These are phyloP conservation scores for Beaufortia kweichowensis DNA, from an alignment of 2,113 vertebrate species.

Conservation along the genomic window DNA sequence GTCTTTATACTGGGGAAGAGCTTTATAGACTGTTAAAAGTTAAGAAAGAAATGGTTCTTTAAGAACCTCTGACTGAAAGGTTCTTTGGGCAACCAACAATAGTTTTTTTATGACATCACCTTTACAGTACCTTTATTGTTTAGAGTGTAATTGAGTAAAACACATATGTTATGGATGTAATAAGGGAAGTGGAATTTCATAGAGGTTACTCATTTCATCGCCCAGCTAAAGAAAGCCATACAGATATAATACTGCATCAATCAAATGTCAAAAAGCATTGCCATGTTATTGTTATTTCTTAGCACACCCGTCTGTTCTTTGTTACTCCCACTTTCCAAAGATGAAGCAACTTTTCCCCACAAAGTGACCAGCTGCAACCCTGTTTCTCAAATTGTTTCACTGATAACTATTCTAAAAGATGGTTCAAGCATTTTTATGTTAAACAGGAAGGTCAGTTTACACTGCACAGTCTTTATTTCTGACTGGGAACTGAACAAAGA, in stretches of 20 bases:
- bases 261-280: not conserved
- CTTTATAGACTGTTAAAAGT: too few species aligned
- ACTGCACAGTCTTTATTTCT: not conserved
- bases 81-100: too few species aligned
- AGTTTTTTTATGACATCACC: too few species aligned
- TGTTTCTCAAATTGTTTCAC: not conserved
- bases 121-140: too few species aligned
- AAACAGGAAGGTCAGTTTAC: not conserved
- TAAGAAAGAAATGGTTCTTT: too few species aligned
- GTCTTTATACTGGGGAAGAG: too few species aligned
- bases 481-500: not conserved
- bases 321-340: not conserved
- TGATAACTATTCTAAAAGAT: not conserved
- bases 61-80: too few species aligned
- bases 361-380: not conserved
- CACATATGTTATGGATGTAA: slow-evolving; percentile 2
- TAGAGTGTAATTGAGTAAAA: too few species aligned
- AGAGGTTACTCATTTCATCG: slow-evolving; percentile 4
- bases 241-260: not conserved
- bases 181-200: not conserved
- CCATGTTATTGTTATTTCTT: not conserved
- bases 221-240: not conserved
- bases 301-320: not conserved
- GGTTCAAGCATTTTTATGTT: not conserved
- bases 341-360: not conserved